Conservation (phyloP, 2,797 vertebrate genomes). For the Anguilla marmorata region DNA sequence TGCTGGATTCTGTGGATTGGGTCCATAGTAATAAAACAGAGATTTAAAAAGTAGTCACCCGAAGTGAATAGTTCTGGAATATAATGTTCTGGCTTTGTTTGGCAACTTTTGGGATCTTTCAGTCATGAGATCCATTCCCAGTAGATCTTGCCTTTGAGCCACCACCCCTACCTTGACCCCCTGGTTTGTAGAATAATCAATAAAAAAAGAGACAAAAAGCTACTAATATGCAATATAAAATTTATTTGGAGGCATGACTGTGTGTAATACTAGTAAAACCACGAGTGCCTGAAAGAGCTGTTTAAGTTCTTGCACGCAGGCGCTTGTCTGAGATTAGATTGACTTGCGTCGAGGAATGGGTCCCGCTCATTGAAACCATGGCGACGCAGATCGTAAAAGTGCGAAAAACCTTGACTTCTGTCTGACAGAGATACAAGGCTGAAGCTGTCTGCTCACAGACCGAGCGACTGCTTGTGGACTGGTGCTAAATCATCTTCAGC, state of each 20-base stretch:
- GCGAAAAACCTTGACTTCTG: constrained; percentile 22
- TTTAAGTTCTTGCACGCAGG: background rate
- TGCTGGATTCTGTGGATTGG: background rate
- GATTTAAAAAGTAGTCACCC: background rate
- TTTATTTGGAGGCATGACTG: background rate
- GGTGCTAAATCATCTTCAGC: constrained; percentile 25
- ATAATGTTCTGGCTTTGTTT: background rate
- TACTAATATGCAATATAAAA: background rate
- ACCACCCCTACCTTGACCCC: background rate
- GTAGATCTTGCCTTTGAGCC: background rate
- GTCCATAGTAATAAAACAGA: background rate
- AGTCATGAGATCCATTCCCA: background rate
- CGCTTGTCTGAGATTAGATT: background rate
- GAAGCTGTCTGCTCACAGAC: background rate
- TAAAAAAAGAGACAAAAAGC: background rate
- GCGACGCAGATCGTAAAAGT: constrained; percentile 1
- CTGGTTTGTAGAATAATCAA: background rate
- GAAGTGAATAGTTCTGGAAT: background rate
- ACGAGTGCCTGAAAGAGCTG: background rate
- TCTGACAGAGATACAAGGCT: constrained; percentile 28
- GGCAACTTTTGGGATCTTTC: background rate
- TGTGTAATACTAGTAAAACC: background rate
- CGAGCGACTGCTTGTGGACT: background rate
- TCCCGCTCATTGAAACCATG: background rate
- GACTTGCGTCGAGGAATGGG: constrained; percentile 2